Evolutionary conservation across 2,888 invertebrate genomes (phyloP).

Genomic region (Lasioglossum leucozonium): DNA sequence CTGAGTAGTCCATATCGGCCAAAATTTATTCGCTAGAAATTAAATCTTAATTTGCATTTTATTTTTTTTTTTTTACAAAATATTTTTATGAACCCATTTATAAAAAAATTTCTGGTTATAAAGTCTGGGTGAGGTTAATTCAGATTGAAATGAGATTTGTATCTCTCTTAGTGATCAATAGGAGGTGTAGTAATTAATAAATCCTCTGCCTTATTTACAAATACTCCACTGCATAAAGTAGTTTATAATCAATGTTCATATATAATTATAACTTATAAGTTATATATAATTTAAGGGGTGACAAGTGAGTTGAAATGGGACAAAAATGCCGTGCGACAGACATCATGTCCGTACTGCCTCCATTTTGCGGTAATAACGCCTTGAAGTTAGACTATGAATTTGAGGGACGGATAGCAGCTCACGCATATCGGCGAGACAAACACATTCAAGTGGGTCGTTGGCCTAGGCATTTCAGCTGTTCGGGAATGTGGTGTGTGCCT

Average conservation of each 20-base stretch:
- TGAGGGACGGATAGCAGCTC: background rate
- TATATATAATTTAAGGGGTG: background rate
- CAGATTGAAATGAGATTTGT: background rate
- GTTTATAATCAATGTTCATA: background rate
- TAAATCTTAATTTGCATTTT: too few species aligned
- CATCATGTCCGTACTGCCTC: background rate
- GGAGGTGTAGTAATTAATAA: background rate
- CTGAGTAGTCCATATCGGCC: too few species aligned
- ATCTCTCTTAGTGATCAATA: background rate
- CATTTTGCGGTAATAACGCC: background rate
- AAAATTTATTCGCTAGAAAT: too few species aligned
- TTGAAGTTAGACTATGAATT: constrained; percentile 8
- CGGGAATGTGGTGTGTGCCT: background rate
- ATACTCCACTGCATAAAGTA: background rate
- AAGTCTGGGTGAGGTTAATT: background rate
- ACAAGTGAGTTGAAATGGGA: background rate
- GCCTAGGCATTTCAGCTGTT: constrained; percentile 1
- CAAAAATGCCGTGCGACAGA: background rate
- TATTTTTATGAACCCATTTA: too few species aligned
- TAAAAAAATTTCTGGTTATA: too few species aligned
- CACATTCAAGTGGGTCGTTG: background rate
- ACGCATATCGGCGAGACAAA: constrained; percentile 5
- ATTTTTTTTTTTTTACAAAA: too few species aligned
- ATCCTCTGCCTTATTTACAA: background rate
- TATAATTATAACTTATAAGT: too few species aligned